Percentiles rank a stretch among this genome's conserved stretches.
phyloP scores from a whole-genome alignment of 2,113 vertebrate species.

The Dunckerocampus dactyliophorus region DNA sequence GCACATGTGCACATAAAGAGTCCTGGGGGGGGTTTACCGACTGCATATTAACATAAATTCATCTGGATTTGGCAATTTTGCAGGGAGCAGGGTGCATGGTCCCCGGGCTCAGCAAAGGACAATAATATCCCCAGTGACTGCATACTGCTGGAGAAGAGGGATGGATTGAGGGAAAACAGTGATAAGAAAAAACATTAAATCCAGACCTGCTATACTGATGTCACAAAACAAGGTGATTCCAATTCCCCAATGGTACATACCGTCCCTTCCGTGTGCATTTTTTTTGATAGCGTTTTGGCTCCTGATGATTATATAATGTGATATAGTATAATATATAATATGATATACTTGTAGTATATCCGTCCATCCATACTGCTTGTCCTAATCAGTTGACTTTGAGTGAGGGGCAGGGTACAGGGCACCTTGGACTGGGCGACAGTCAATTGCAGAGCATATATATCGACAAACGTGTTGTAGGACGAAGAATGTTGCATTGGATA shows the following conservation, averaged over 20 bases:
- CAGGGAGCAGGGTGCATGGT: slow-evolving; percentile 23
- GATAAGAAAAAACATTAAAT: slow-evolving; percentile 29
- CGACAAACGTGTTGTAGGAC: too few species aligned
- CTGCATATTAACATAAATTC: slow-evolving; percentile 69
- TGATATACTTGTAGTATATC: too few species aligned
- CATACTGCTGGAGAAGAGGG: slow-evolving; percentile 71
- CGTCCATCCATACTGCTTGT: too few species aligned
- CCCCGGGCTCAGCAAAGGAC: slow-evolving; percentile 31
- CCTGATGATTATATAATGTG: background rate
- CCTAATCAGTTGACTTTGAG: too few species aligned
- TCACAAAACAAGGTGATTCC: slow-evolving; percentile 18
- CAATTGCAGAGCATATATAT: too few species aligned
- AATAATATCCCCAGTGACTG: slow-evolving; percentile 64
- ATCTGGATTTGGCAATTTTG: slow-evolving; percentile 55
- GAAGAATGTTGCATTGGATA: too few species aligned
- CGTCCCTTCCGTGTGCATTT: background rate
- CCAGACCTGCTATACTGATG: slow-evolving; percentile 3
- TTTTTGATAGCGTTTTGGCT: background rate
- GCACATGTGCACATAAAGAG: slow-evolving; percentile 43
- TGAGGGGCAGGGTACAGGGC: too few species aligned
- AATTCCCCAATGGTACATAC: slow-evolving; percentile 12
- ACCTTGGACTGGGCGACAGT: too few species aligned
- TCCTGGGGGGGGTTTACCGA: slow-evolving; percentile 26
- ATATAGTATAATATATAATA: too few species aligned
- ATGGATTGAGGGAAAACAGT: slow-evolving; percentile 18